phyloP scores from a whole-genome alignment of 2,888 invertebrate species.

The Amorpha juglandis region DNA sequence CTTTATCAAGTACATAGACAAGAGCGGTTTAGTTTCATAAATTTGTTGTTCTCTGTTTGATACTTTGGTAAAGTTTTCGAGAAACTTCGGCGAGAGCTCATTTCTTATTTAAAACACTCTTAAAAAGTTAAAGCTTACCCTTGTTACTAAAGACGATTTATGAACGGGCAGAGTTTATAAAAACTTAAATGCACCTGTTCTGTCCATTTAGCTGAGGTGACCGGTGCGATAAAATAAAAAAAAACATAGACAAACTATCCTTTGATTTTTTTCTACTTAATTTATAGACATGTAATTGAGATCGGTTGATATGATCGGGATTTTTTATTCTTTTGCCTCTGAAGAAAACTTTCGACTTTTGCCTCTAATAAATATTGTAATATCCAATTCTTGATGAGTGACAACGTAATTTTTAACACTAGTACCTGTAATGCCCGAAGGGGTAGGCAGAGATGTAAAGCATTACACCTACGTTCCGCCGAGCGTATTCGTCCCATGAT shows the following conservation, averaged over 20 bases:
- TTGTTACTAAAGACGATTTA: slow-evolving; percentile 77
- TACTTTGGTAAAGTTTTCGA: slow-evolving; percentile 52
- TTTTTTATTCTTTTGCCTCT: slow-evolving; percentile 10
- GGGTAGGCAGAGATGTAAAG: too few relatives aligned
- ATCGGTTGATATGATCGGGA: slow-evolving; percentile 14
- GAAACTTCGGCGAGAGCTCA: slow-evolving; percentile 47
- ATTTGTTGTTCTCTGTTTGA: slow-evolving; percentile 28
- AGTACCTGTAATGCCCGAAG: too few relatives aligned
- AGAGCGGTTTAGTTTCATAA: slow-evolving; percentile 7
- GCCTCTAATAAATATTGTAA: background rate
- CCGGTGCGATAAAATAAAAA: slow-evolving; percentile 43
- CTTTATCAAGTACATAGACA: background rate
- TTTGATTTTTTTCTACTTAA: slow-evolving; percentile 17
- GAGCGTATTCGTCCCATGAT: too few relatives aligned
- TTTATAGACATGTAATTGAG: slow-evolving; percentile 23
- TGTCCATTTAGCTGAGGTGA: slow-evolving; percentile 69
- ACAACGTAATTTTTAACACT: too few relatives aligned
- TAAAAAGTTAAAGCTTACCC: slow-evolving; percentile 71
- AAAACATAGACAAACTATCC: slow-evolving; percentile 15
- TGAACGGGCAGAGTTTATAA: slow-evolving; percentile 64
- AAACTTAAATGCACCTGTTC: slow-evolving; percentile 76
- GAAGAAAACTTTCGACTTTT: background rate
- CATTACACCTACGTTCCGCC: too few relatives aligned
- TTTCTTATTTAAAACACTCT: slow-evolving; percentile 67
- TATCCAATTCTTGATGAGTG: too few relatives aligned